Percentiles rank a stretch among this genome's conserved stretches.
These are phyloP conservation scores for Basileuterus tristriatus DNA, from an alignment of 2,797 vertebrate genomes.

Conservation along the genomic window DNA sequence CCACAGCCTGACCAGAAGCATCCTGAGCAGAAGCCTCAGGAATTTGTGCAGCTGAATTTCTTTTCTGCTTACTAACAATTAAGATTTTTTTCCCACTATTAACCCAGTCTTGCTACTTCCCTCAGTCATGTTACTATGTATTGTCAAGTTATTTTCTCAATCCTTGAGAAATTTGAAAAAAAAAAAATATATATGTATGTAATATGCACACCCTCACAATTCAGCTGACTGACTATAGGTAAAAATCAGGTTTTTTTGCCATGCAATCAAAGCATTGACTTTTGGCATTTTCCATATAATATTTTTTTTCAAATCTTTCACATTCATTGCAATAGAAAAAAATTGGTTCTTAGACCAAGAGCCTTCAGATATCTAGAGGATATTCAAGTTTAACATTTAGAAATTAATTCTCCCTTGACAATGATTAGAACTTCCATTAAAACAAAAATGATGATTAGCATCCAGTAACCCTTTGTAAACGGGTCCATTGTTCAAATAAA, in stretches of 20 bases:
- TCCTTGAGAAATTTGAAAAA: background rate
- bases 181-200: background rate
- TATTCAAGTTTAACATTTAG: conserved; percentile 61
- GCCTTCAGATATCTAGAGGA: conserved; percentile 43
- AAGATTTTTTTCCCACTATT: background rate
- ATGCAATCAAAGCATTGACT: conserved; percentile 36
- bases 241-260: conserved; percentile 44
- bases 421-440: conserved; percentile 66
- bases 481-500: conserved; percentile 71
- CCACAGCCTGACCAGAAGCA: background rate
- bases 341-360: background rate
- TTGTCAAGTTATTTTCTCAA: background rate
- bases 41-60: background rate
- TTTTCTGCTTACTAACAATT: background rate
- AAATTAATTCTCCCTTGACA: conserved; percentile 61
- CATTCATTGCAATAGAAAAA: background rate
- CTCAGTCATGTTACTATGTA: background rate
- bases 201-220: background rate
- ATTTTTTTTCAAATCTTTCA: conserved; percentile 39
- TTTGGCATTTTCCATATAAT: conserved; percentile 28
- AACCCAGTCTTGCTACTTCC: background rate
- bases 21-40: background rate
- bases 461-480: conserved; percentile 69
- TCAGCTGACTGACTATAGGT: conserved; percentile 26
- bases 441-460: conserved; percentile 68